Evolutionary conservation across 2,797 vertebrate genomes (phyloP).

Genomic region (Chrosomus eos): DNA sequence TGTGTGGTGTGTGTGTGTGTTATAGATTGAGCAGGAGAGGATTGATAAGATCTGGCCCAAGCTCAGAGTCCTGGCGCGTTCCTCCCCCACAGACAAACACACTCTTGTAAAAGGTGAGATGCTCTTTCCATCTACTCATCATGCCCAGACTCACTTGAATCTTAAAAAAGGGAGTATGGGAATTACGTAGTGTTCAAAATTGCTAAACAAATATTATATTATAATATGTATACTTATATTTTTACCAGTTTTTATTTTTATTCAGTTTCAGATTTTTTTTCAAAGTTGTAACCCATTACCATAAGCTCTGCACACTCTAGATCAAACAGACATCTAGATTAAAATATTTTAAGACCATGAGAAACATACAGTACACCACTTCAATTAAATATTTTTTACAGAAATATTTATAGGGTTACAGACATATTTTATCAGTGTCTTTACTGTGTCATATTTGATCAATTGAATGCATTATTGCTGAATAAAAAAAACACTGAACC

Average conservation of each 20-base stretch:
- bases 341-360: not conserved
- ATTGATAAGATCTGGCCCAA: slow-evolving; percentile 95
- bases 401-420: no score
- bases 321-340: not conserved
- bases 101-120: slow-evolving; percentile 90
- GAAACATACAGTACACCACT: not conserved
- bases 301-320: not conserved
- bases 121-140: slow-evolving; percentile 9
- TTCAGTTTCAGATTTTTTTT: not conserved
- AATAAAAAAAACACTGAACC: not conserved
- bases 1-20: slow-evolving; percentile 12
- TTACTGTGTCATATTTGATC: not conserved
- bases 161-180: not conserved
- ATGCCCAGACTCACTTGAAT: not conserved
- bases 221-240: not conserved
- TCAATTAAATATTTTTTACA: no score
- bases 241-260: not conserved
- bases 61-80: slow-evolving; percentile 89
- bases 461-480: no score
- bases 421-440: no score
- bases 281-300: not conserved
- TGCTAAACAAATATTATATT: not conserved
- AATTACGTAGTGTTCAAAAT: not conserved
- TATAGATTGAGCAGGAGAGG: slow-evolving; percentile 91
- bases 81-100: slow-evolving; percentile 92